Evolutionary conservation across 2,797 vertebrate species (phyloP), one percentile per base, ranked within the genome.

Genomic region (Oryzias dopingdopingensis): DNA sequence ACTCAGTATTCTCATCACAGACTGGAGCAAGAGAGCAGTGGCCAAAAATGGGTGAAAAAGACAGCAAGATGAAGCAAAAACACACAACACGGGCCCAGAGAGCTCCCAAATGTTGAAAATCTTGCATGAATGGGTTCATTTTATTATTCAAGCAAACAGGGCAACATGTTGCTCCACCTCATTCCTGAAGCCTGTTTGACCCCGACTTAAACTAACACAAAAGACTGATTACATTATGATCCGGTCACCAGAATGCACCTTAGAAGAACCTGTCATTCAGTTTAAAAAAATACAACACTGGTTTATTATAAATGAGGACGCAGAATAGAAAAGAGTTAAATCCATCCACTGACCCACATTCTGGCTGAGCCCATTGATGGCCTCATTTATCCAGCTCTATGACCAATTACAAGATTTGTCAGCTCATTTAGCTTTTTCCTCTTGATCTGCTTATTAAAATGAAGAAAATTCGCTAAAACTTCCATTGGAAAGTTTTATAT

Each of bases 1-100:
- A 90, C 88, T 92, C 91, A 90, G 91, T 92, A 92, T 93, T 92
- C 91, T 80, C 90, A 82, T 92, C 92, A 93, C 91, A 92, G 88
- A 87, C 81, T 41, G 80, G 86, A 86, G 83, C 81, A 70, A 84
- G 32, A 86, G 88, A 89, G 86, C 86, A 76, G 88, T 62, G 84
- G 89, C 86, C 89, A 89, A 87, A 86, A 91, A 88, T 80, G 84
- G 84, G 83, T 77, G 83, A 82, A 86, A 85, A 82, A 79, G 76
- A 83, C 86, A 83, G 81, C 78, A 85, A 82, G 84, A 90, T 72
- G 80, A 87, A 72, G 84, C 70, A 65, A 84, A 83, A 67, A 79
- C 80, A 81, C 72, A 70, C 67, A 85, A 68, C 70, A 22, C 74
- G 75, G 71, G 74, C 65, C 68, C 77, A 77, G 20, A 65, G 67